Evolutionary conservation across 1,140 invertebrate species (phyloP).

Genomic region (Frieseomelitta varia): DNA sequence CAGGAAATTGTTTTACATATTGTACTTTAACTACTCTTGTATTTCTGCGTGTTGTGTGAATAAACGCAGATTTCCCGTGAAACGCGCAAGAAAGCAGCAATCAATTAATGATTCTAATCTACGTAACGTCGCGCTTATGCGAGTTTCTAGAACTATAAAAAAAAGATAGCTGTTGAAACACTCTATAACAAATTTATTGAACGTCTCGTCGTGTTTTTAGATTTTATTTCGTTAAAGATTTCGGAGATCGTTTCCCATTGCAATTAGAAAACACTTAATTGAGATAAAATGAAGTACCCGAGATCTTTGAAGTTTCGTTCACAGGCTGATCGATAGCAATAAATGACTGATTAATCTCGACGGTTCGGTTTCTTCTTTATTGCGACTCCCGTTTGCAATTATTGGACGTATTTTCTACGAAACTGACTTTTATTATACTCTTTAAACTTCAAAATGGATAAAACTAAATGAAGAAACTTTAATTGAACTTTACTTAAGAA

Average conservation of each 20-base stretch:
- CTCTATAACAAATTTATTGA: background rate
- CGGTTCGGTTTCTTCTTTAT: background rate
- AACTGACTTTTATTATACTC: background rate
- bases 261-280: background rate
- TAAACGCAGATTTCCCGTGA: background rate
- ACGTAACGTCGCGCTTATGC: background rate
- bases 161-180: background rate
- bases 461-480: background rate
- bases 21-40: background rate
- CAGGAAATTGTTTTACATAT: background rate
- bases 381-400: background rate
- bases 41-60: too few relatives aligned
- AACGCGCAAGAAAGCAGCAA: background rate
- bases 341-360: slow-evolving; percentile 18
- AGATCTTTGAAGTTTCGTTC: background rate
- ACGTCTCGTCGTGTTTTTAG: background rate
- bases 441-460: background rate
- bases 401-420: background rate
- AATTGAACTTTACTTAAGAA: background rate
- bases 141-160: background rate
- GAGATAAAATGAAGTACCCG: background rate
- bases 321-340: background rate
- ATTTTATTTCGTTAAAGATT: background rate
- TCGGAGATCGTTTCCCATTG: background rate
- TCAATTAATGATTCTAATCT: background rate